Evolutionary conservation across 2,888 invertebrate genomes (phyloP), one percentile per base, ranked within the genome.

Genomic region (Gymnocheta viridis): DNA sequence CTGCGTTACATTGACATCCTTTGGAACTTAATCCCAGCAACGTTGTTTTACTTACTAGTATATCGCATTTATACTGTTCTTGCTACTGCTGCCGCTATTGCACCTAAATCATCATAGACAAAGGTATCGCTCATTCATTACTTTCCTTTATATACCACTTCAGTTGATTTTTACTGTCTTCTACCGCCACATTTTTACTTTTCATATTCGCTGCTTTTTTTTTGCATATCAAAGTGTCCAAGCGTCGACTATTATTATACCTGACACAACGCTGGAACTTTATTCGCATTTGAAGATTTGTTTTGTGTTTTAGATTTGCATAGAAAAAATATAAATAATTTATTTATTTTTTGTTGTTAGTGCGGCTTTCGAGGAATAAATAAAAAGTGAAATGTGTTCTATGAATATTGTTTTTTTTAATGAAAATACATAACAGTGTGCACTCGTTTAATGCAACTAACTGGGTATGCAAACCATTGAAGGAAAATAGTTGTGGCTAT

Each of bases 261-360:
- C 83, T 84, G 76, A 69, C 35, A 77, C 62, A 70, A 62, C 32
- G 49, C 51, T 17, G 54, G 32, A 44, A 54, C 51, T 44, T 60
- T 2, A 64, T 51, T 70, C 41, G 67, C 47, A 69, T 78, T 72
- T 72, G 27, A 47, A 66, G 17, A 67, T 56, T 70, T 72, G 9
- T 24, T 69, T 51, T 70, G 41, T 38, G 38, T 82, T 74, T 70
- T 44, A 47, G 44, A 80, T 84, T 80, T 84, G 77, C 83, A 80
- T 80, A 67, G 9, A 84, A 79, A 79, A 60, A 4, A 67, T 80
- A 80, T 80, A 79, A 64, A 76, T 80, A 60, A 83, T 66, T 83
- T 80, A 83, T 80, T 80, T 77, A 76, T 58, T 49, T 67, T 17
- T 44, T 72, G 44, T 24, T 73, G 29, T 51, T 54, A 19, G 41